Conservation (phyloP, 2,888 invertebrate genomes). For the Crioceris asparagi region DNA sequence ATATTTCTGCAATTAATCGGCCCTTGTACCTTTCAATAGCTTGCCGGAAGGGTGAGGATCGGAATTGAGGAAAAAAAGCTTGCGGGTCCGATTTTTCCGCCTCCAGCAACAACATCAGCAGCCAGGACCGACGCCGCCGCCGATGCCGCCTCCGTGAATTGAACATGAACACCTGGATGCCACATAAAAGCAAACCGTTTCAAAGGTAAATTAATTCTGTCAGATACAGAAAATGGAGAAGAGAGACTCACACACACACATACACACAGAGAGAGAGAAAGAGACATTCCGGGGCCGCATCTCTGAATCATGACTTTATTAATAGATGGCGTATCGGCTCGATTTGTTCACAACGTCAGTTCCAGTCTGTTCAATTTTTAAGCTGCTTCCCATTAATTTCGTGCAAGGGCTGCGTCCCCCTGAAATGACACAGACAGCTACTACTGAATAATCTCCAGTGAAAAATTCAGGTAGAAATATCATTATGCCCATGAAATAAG, state of each 20-base stretch:
- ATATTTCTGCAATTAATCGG: too few relatives aligned
- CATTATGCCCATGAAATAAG: too few relatives aligned
- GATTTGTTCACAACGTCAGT: conserved; percentile 28
- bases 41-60: too few relatives aligned
- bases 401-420: background rate
- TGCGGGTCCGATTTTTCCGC: too few relatives aligned
- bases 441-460: too few relatives aligned
- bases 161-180: conserved; percentile 23
- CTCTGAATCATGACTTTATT: conserved; percentile 29
- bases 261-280: conserved; percentile 9
- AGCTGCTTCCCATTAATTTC: conserved; percentile 25
- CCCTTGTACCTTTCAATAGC: too few relatives aligned
- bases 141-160: conserved; percentile 14
- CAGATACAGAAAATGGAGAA: conserved; percentile 22
- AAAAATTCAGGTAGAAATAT: too few relatives aligned
- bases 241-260: too few relatives aligned
- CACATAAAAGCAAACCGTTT: conserved; percentile 25
- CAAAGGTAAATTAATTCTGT: conserved; percentile 32
- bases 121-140: too few relatives aligned
- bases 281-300: conserved; percentile 16
- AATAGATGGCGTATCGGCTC: conserved; percentile 28
- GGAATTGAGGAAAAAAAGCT: too few relatives aligned
- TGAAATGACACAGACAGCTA: too few relatives aligned
- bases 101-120: too few relatives aligned
- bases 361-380: conserved; percentile 28